These are phyloP conservation scores for Callimorpha dominula DNA, from an alignment of 2,888 invertebrate species.

Conservation along the genomic window DNA sequence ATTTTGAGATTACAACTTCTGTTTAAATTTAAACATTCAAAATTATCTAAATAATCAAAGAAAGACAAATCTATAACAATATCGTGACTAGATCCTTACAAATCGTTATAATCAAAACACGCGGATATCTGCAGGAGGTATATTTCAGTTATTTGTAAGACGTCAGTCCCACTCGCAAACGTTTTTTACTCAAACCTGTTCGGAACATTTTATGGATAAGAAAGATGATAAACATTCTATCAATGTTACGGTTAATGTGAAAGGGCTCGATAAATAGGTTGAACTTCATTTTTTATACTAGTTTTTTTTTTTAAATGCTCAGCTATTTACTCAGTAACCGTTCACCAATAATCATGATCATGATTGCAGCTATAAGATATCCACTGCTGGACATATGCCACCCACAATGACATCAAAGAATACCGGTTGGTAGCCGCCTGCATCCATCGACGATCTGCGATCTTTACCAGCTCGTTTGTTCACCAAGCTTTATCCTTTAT, in stretches of 20 bases:
- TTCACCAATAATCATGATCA: no score
- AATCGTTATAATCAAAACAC: conserved; percentile 1
- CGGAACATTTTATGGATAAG: not conserved
- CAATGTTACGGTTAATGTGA: not conserved
- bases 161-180: conserved; percentile 10
- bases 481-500: no score
- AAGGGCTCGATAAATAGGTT: not conserved
- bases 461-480: no score
- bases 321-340: no score
- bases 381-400: no score
- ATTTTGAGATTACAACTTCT: no score
- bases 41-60: not conserved
- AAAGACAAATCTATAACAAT: not conserved
- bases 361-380: no score
- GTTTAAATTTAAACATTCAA: not conserved
- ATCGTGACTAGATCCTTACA: not conserved
- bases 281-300: not conserved
- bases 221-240: not conserved
- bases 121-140: not conserved
- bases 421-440: no score
- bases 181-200: conserved; percentile 23
- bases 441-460: no score
- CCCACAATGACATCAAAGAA: no score
- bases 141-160: conserved; percentile 12
- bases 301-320: not conserved